Percentiles rank a stretch among this genome's conserved stretches.
phyloP scores from a whole-genome alignment of 1,140 invertebrate species.

The Drosophila grimshawi region DNA sequence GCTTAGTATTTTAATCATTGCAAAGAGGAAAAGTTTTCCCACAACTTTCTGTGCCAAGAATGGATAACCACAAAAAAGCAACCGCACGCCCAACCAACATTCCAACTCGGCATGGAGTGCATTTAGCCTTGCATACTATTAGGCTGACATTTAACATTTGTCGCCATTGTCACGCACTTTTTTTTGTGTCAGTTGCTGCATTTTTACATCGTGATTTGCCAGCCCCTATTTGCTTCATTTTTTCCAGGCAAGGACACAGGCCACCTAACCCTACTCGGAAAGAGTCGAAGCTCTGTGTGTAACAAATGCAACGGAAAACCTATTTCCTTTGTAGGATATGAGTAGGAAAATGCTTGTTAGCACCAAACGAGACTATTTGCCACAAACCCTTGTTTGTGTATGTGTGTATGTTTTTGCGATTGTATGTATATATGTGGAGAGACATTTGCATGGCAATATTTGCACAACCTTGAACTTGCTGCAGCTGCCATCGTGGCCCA shows the following conservation, averaged over 20 bases:
- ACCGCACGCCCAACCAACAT: slow-evolving; percentile 8
- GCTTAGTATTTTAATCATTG: slow-evolving; percentile 18
- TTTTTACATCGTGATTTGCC: slow-evolving; percentile 51
- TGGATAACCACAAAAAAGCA: slow-evolving; percentile 46
- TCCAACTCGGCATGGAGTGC: slow-evolving; percentile 14
- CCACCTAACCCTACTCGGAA: background rate
- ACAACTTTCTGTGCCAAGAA: slow-evolving; percentile 47
- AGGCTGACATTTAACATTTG: slow-evolving; percentile 54
- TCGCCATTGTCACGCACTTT: slow-evolving; percentile 57
- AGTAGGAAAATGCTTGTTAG: slow-evolving; percentile 79
- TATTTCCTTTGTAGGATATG: slow-evolving; percentile 73
- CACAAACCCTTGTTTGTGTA: slow-evolving; percentile 27
- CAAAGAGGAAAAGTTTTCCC: slow-evolving; percentile 54
- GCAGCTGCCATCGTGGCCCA: slow-evolving; percentile 13
- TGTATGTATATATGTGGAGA: slow-evolving; percentile 9
- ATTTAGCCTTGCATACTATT: slow-evolving; percentile 45
- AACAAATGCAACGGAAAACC: slow-evolving; percentile 74
- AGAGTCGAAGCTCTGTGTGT: slow-evolving; percentile 17
- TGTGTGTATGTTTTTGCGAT: slow-evolving; percentile 5
- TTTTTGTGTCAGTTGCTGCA: slow-evolving; percentile 4
- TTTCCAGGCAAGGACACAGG: slow-evolving; percentile 16
- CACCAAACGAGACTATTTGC: slow-evolving; percentile 39
- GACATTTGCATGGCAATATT: slow-evolving; percentile 35
- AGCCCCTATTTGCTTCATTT: slow-evolving; percentile 22
- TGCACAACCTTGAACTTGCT: slow-evolving; percentile 69